Evolutionary conservation across 2,888 invertebrate species (phyloP).

Genomic region (Xylota sylvarum): DNA sequence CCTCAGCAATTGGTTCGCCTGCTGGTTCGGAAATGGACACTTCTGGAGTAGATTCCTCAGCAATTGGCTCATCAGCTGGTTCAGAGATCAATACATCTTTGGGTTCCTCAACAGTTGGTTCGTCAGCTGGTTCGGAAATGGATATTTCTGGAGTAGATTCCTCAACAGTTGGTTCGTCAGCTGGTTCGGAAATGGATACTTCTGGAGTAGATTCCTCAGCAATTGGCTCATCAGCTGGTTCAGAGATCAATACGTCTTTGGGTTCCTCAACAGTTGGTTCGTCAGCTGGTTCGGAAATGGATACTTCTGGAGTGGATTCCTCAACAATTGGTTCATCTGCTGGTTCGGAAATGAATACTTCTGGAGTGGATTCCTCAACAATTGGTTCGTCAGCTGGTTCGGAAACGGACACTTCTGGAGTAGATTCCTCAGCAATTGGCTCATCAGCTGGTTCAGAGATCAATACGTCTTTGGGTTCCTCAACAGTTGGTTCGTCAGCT

Average conservation of each 20-base stretch:
- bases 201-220: neutral
- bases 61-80: neutral
- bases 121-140: neutral
- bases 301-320: neutral
- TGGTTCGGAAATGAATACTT: too few relatives aligned
- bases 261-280: constrained; percentile 8
- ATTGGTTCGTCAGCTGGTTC: neutral
- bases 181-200: neutral
- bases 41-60: neutral
- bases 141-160: neutral
- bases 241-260: neutral
- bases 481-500: neutral
- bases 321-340: neutral
- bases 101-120: neutral
- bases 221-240: neutral
- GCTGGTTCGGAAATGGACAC: too few relatives aligned
- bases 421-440: neutral
- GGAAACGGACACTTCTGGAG: neutral
- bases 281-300: neutral
- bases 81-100: neutral
- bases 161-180: neutral
- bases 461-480: neutral
- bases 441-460: neutral
- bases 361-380: neutral
- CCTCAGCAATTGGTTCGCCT: constrained; percentile 4